Conservation (phyloP, 2,113 vertebrate species). For the Mungos mungo region DNA sequence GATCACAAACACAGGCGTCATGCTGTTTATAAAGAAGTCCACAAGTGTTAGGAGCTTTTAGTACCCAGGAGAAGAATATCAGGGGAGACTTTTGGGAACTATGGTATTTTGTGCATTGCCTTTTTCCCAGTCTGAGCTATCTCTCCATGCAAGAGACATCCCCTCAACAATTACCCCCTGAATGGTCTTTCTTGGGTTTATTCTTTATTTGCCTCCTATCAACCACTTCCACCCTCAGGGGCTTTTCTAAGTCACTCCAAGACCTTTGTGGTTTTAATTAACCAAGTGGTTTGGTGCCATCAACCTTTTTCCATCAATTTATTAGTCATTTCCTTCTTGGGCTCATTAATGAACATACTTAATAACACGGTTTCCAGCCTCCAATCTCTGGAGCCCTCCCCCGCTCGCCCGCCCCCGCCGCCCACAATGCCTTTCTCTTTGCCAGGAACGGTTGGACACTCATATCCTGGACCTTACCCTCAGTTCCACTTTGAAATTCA, state of each 20-base stretch:
- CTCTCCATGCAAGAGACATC: neutral
- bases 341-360: constrained; percentile 78
- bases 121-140: neutral
- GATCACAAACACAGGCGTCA: neutral
- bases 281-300: constrained; percentile 76
- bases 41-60: neutral
- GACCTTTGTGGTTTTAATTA: constrained; percentile 79
- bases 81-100: neutral
- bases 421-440: constrained; percentile 59
- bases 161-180: constrained; percentile 16
- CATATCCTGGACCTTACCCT: constrained; percentile 27
- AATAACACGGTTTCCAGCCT: constrained; percentile 66
- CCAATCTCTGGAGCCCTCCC: constrained; percentile 53
- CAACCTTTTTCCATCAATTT: constrained; percentile 73
- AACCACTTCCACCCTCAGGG: constrained; percentile 59
- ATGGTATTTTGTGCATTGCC: neutral
- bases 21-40: neutral
- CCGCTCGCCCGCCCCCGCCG: neutral
- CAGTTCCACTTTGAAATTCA: constrained; percentile 60
- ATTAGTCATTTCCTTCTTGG: constrained; percentile 80
- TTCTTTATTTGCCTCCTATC: constrained; percentile 69
- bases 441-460: constrained; percentile 58
- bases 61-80: neutral
- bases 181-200: constrained; percentile 50
- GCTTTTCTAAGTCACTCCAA: constrained; percentile 67